Evolutionary conservation across 2,113 vertebrate genomes (phyloP).

Genomic region (Gallinago paraguaiae): DNA sequence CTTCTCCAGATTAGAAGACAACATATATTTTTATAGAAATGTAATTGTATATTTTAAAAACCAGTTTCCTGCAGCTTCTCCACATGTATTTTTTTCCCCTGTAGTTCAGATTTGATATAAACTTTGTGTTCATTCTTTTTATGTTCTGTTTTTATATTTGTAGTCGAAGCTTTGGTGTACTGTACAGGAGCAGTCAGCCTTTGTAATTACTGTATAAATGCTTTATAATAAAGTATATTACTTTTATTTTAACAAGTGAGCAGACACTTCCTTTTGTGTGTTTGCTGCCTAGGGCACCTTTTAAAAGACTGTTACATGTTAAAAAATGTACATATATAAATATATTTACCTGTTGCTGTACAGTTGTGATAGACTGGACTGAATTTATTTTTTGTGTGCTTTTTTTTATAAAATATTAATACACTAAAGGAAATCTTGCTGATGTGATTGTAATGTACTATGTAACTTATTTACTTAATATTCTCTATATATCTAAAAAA

Average conservation of each 20-base stretch:
- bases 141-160: constrained; percentile 67
- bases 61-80: constrained; percentile 35
- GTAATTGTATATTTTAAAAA: constrained; percentile 63
- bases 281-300: constrained; percentile 82
- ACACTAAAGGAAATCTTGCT: constrained; percentile 84
- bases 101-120: constrained; percentile 62
- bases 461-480: constrained; percentile 87
- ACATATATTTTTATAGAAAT: constrained; percentile 76
- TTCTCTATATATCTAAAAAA: constrained; percentile 77
- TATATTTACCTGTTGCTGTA: constrained; percentile 81
- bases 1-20: constrained; percentile 61
- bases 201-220: constrained; percentile 84
- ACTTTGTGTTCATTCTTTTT: constrained; percentile 68
- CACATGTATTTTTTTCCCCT: background rate
- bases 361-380: constrained; percentile 82
- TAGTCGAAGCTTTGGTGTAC: constrained; percentile 71
- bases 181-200: constrained; percentile 77
- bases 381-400: constrained; percentile 85
- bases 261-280: constrained; percentile 79
- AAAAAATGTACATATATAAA: constrained; percentile 76
- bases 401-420: constrained; percentile 85
- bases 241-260: constrained; percentile 80
- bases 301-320: constrained; percentile 83
- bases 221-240: constrained; percentile 82
- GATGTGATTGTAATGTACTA: constrained; percentile 84